Conservation (phyloP, 35 echinoderm and acorn worm genomes). For the Apostichopus japonicus region DNA sequence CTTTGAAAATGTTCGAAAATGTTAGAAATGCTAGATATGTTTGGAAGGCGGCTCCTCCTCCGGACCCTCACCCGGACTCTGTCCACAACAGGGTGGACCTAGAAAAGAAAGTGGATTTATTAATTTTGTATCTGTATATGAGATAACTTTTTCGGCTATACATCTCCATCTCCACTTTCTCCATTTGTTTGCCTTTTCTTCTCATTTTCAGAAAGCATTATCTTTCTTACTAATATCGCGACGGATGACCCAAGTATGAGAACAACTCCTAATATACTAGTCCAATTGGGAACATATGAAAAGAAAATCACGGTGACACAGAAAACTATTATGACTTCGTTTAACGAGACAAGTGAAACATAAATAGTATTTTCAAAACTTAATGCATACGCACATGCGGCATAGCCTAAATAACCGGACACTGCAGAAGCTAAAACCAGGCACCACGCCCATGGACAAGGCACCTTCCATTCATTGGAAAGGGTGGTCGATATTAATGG, state of each 20-base stretch:
- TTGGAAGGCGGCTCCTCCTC: too few relatives aligned
- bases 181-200: not conserved
- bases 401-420: not conserved
- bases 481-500: not conserved
- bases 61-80: too few relatives aligned
- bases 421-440: not conserved
- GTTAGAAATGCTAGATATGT: too few relatives aligned
- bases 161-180: not conserved
- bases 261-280: not conserved
- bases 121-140: too few relatives aligned
- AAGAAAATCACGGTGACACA: not conserved
- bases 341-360: conserved; percentile 8
- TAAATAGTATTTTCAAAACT: conserved; percentile 22
- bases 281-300: conserved; percentile 1
- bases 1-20: too few relatives aligned
- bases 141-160: too few relatives aligned
- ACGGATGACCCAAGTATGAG: conserved; percentile 32
- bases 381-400: not conserved
- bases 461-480: not conserved
- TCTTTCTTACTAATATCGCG: not conserved
- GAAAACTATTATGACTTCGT: conserved; percentile 30
- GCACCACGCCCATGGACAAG: not conserved
- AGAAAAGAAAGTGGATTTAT: too few relatives aligned
- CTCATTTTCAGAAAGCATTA: not conserved
- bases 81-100: too few relatives aligned